These are phyloP conservation scores for Enteromius afrohamiltoni DNA, from an alignment of 2,797 vertebrate genomes.

Conservation along the genomic window DNA sequence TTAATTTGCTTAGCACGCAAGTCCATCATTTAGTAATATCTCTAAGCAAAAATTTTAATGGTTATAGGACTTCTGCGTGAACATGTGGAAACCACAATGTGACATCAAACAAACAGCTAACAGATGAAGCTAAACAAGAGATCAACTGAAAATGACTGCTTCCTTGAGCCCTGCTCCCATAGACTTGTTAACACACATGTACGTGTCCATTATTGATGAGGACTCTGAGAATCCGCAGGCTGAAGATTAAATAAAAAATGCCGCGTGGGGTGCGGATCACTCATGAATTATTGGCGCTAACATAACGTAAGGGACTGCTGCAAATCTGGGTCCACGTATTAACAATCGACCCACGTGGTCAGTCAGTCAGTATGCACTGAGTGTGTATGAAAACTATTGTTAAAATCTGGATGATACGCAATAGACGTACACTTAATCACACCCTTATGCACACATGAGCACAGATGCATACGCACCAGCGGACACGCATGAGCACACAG, in stretches of 20 bases:
- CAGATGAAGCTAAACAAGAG: constrained; percentile 43
- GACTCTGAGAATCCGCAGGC: constrained; percentile 80
- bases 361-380: neutral
- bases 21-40: neutral
- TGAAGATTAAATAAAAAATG: constrained; percentile 92
- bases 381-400: constrained; percentile 15
- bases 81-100: neutral
- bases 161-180: constrained; percentile 44
- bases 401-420: constrained; percentile 31
- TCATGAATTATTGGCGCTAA: constrained; percentile 95
- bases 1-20: neutral
- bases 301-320: constrained; percentile 82
- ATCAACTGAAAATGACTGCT: constrained; percentile 24
- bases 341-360: neutral
- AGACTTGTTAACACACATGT: constrained; percentile 95
- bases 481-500: constrained; percentile 49
- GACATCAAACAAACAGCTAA: constrained; percentile 1
- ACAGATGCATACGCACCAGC: constrained; percentile 35
- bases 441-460: constrained; percentile 49
- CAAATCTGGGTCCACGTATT: constrained; percentile 81
- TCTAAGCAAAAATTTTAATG: neutral
- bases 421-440: constrained; percentile 46
- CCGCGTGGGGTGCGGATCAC: constrained; percentile 86
- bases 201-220: constrained; percentile 90
- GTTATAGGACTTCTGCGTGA: neutral